Evolutionary conservation across 2,797 vertebrate genomes (phyloP).

Genomic region (Pagetopsis macropterus): DNA sequence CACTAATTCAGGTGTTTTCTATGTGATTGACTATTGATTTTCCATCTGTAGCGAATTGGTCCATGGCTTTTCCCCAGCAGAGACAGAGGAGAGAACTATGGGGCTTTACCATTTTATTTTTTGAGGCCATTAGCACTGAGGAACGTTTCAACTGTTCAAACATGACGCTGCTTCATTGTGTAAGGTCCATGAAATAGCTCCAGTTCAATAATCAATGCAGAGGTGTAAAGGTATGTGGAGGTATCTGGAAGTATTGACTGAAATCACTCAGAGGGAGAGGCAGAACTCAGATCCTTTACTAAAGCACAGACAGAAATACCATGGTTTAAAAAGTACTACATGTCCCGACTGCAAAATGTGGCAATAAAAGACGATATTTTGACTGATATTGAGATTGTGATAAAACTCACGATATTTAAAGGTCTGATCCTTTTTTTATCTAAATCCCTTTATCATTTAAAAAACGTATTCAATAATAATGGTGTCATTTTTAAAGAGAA

Average conservation of each 20-base stretch:
- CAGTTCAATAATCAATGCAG: constrained; percentile 44
- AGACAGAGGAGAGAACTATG: constrained; percentile 36
- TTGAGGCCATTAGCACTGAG: constrained; percentile 43
- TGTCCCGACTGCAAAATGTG: too few species aligned
- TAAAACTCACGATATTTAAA: too few species aligned
- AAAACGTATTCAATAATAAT: too few species aligned
- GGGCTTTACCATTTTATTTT: constrained; percentile 48
- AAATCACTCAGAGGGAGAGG: constrained; percentile 4
- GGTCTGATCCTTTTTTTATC: too few species aligned
- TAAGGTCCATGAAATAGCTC: constrained; percentile 23
- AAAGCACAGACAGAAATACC: too few species aligned
- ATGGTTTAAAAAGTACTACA: too few species aligned
- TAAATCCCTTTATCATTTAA: too few species aligned
- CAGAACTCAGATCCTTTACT: too few species aligned
- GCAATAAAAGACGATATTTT: too few species aligned
- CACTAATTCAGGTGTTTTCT: constrained; percentile 47
- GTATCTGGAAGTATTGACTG: constrained; percentile 4
- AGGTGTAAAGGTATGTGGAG: constrained; percentile 30
- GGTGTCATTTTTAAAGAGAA: too few species aligned
- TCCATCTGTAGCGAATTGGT: constrained; percentile 57
- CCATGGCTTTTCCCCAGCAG: constrained; percentile 30
- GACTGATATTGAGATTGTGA: too few species aligned
- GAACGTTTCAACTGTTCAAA: constrained; percentile 47
- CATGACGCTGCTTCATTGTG: constrained; percentile 31
- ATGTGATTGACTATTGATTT: constrained; percentile 80